A percentile compares a stretch with the other conserved stretches of the same genome.
phyloP scores from a whole-genome alignment of 2,888 invertebrate genomes.

The Nomada flava region DNA sequence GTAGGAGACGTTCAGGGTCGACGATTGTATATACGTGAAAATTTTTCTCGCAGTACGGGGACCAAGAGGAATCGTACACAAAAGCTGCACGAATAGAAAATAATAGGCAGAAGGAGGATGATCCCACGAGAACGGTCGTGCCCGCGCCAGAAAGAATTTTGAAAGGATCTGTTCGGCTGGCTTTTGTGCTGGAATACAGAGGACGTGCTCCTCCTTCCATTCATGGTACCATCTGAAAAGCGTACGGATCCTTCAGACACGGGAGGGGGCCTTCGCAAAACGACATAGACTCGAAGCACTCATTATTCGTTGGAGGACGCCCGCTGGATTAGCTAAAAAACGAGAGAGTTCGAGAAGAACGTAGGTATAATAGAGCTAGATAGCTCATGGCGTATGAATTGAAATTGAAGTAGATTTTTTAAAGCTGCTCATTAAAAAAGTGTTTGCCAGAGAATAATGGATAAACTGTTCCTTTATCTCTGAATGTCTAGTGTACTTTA shows the following conservation, averaged over 20 bases:
- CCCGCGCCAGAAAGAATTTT: conserved; percentile 36
- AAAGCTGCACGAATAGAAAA: conserved; percentile 32
- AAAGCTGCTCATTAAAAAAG: neutral
- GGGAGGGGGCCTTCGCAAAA: conserved; percentile 21
- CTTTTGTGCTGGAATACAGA: conserved; percentile 49
- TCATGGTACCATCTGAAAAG: conserved; percentile 51
- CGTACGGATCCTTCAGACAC: conserved; percentile 36
- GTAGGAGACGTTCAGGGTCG: conserved; percentile 32
- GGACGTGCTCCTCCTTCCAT: conserved; percentile 54
- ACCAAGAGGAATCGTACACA: conserved; percentile 17
- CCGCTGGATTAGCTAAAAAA: conserved; percentile 20
- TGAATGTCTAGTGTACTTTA: too few relatives aligned
- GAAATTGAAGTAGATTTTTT: conserved; percentile 6
- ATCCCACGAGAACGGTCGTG: conserved; percentile 37
- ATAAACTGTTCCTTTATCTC: too few relatives aligned
- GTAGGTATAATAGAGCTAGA: neutral
- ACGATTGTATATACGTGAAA: conserved; percentile 19
- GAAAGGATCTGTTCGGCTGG: conserved; percentile 46
- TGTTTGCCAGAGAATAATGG: neutral
- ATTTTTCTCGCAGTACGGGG: conserved; percentile 22
- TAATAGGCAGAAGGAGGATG: conserved; percentile 51
- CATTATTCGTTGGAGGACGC: conserved; percentile 40
- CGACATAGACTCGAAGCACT: conserved; percentile 51
- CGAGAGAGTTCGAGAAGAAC: neutral
- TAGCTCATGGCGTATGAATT: conserved; percentile 19